A percentile compares a stretch with the other conserved stretches of the same genome.
phyloP scores from a whole-genome alignment of 1,140 invertebrate genomes.

The Drosophila sechellia region DNA sequence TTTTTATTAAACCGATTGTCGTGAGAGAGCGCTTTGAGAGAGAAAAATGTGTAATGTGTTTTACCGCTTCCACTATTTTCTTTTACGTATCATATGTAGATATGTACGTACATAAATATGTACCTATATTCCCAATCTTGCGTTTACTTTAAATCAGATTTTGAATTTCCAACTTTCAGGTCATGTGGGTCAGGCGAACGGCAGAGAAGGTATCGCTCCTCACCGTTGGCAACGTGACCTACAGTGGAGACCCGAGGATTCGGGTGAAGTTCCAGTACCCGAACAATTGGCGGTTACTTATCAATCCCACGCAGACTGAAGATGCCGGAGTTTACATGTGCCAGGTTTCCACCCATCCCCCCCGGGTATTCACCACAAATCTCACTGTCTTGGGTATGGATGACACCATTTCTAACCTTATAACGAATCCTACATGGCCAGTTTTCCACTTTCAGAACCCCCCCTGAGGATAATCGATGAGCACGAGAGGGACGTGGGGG shows the following conservation, averaged over 20 bases:
- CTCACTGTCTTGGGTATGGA: slow-evolving; percentile 87
- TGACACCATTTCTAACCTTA: not conserved
- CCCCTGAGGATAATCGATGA: slow-evolving; percentile 89
- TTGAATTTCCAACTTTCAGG: slow-evolving; percentile 85
- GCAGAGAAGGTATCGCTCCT: slow-evolving; percentile 90
- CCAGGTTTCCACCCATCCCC: slow-evolving; percentile 94
- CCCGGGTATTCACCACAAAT: slow-evolving; percentile 88
- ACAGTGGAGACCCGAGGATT: slow-evolving; percentile 90
- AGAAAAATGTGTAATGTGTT: too few relatives aligned
- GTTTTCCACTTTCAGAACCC: slow-evolving; percentile 85
- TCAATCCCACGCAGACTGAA: slow-evolving; percentile 89
- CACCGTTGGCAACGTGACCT: slow-evolving; percentile 90
- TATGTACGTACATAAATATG: too few relatives aligned
- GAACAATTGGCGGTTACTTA: slow-evolving; percentile 92
- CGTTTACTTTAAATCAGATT: not conserved
- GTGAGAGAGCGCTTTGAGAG: too few relatives aligned
- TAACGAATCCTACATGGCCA: not conserved
- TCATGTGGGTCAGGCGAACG: slow-evolving; percentile 91
- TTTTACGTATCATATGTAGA: too few relatives aligned
- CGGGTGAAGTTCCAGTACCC: slow-evolving; percentile 91
- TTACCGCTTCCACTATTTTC: too few relatives aligned
- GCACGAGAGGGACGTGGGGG: slow-evolving; percentile 88
- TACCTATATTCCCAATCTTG: not conserved
- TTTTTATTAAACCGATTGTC: too few relatives aligned
- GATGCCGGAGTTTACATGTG: slow-evolving; percentile 93